Conservation (phyloP, 2,888 invertebrate genomes). For the Limnephilus lunatus region DNA sequence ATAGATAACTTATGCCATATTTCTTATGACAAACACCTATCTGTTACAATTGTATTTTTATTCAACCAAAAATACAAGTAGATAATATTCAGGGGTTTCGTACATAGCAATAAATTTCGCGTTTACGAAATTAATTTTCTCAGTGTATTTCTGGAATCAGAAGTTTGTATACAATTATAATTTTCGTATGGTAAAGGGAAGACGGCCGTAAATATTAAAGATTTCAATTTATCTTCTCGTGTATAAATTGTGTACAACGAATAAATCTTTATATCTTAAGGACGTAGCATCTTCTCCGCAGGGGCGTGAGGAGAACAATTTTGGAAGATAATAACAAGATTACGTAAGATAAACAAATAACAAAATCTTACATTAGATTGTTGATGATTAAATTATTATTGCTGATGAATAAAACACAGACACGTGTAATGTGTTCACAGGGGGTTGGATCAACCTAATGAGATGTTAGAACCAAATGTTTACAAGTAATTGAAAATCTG, state of each 20-base stretch:
- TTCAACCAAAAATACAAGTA: neutral
- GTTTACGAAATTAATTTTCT: neutral
- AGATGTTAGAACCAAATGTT: neutral
- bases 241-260: neutral
- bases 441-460: neutral
- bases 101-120: neutral
- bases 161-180: neutral
- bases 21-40: neutral
- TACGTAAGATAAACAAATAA: neutral
- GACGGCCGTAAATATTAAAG: neutral
- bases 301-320: neutral
- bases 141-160: neutral
- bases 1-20: neutral
- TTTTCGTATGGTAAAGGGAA: neutral
- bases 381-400: neutral
- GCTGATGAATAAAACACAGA: neutral
- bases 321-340: neutral
- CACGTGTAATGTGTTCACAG: neutral
- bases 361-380: neutral
- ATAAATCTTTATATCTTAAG: neutral
- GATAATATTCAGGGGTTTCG: neutral
- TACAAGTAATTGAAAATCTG: neutral
- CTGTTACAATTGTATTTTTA: neutral
- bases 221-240: neutral
- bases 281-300: neutral